Percentiles rank a stretch among this genome's conserved stretches.
phyloP scores from a whole-genome alignment of 2,888 invertebrate species.

The Ectemnius continuus region DNA sequence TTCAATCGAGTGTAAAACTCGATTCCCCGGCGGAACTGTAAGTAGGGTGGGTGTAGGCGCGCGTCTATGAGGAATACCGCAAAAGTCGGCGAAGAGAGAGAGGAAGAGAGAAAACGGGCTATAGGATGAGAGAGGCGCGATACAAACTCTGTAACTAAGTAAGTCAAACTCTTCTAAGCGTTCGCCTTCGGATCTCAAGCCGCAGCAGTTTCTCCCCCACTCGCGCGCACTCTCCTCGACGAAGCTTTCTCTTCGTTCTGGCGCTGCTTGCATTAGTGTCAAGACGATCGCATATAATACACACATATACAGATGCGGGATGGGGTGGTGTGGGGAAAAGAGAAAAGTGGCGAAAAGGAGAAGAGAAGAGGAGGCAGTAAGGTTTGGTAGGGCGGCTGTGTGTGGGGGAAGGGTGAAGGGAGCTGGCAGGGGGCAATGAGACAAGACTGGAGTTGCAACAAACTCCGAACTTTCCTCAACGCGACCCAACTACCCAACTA shows the following conservation, averaged over 20 bases:
- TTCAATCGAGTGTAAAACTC: slow-evolving; percentile 42
- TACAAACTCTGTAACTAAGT: slow-evolving; percentile 59
- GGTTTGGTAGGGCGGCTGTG: no score
- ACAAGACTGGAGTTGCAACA: slow-evolving; percentile 45
- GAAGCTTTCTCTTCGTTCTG: slow-evolving; percentile 21
- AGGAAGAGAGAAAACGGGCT: no score
- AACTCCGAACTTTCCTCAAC: slow-evolving; percentile 61
- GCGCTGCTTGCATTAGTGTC: slow-evolving; percentile 62
- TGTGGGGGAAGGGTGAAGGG: slow-evolving; percentile 8
- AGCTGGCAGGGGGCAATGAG: slow-evolving; percentile 27
- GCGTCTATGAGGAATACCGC: no score
- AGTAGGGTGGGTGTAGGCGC: no score
- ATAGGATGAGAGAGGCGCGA: slow-evolving; percentile 13
- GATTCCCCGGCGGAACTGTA: slow-evolving; percentile 31
- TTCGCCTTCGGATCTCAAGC: slow-evolving; percentile 28
- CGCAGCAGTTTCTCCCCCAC: slow-evolving; percentile 16
- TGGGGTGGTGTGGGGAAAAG: no score
- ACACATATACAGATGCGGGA: slow-evolving; percentile 55
- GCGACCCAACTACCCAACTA: slow-evolving; percentile 53
- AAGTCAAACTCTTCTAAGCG: slow-evolving; percentile 65
- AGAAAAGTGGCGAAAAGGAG: slow-evolving; percentile 3
- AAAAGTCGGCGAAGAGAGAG: background rate
- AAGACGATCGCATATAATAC: slow-evolving; percentile 60
- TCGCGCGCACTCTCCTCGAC: background rate
- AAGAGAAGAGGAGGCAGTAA: slow-evolving; percentile 20